These are phyloP conservation scores for Glandiceps talaboti DNA, from an alignment of 53 echinoderm and acorn worm species.

Conservation along the genomic window DNA sequence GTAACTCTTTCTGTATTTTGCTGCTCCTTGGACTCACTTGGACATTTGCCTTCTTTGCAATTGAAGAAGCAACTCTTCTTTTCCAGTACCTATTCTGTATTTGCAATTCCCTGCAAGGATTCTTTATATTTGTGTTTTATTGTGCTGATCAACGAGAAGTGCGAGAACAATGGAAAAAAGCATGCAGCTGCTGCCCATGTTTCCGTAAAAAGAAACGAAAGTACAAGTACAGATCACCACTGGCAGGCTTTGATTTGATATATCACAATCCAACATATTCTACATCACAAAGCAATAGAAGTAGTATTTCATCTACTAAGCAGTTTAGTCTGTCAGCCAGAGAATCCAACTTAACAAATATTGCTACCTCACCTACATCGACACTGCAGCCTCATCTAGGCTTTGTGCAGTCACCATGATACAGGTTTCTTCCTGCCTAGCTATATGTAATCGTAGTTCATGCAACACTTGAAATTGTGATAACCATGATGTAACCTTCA, in stretches of 20 bases:
- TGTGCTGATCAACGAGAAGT: slow-evolving; percentile 70
- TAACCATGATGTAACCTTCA: neutral
- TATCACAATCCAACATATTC: neutral
- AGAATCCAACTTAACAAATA: neutral
- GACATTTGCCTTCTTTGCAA: slow-evolving; percentile 69
- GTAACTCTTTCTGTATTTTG: slow-evolving; percentile 77
- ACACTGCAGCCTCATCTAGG: neutral
- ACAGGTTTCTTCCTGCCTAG: too few species aligned
- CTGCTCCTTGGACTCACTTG: slow-evolving; percentile 76
- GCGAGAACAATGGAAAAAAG: slow-evolving; percentile 19
- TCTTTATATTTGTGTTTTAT: slow-evolving; percentile 69
- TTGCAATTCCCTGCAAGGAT: slow-evolving; percentile 74
- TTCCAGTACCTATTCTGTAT: slow-evolving; percentile 81
- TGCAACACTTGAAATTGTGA: neutral
- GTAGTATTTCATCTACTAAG: neutral
- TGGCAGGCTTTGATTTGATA: neutral
- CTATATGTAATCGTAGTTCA: too few species aligned
- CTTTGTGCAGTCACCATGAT: neutral
- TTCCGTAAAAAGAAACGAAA: neutral
- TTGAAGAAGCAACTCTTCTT: slow-evolving; percentile 35
- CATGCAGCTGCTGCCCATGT: slow-evolving; percentile 23
- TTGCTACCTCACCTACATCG: neutral
- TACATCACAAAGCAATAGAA: neutral
- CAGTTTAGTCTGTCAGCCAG: neutral
- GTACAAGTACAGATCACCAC: neutral